phyloP scores from a whole-genome alignment of 1,140 invertebrate species.

The Babylonia areolata region DNA sequence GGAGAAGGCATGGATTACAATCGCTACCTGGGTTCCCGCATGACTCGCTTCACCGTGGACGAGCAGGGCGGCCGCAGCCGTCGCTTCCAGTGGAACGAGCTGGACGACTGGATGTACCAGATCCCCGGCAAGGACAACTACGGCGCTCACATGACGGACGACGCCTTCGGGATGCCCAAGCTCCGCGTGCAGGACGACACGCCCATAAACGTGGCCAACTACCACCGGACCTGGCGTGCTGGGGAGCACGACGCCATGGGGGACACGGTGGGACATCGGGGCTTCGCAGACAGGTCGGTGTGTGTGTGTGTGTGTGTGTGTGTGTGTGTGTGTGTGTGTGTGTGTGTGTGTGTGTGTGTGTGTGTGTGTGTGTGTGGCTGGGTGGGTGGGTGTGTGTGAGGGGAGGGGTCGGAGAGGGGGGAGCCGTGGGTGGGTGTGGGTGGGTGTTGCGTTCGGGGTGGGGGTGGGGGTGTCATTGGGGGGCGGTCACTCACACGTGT shows the following conservation, averaged over 20 bases:
- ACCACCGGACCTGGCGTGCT: constrained; percentile 39
- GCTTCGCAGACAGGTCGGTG: not conserved
- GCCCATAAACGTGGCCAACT: constrained; percentile 40
- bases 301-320: no score
- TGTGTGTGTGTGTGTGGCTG: no score
- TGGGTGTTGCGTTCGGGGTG: no score
- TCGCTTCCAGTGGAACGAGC: not conserved
- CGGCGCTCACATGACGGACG: not conserved
- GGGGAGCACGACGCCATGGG: constrained; percentile 27
- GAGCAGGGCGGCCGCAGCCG: not conserved
- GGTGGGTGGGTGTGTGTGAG: no score
- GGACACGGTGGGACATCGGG: constrained; percentile 30
- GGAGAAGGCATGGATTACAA: no score
- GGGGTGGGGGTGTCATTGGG: no score
- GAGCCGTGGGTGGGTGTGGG: no score
- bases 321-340: no score
- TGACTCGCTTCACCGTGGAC: not conserved
- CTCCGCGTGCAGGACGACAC: not conserved
- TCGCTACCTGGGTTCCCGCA: not conserved
- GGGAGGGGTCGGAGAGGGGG: no score
- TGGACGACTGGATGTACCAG: not conserved
- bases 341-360: no score
- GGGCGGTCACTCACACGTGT: no score
- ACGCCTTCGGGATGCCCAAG: not conserved
- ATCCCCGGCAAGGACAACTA: constrained; percentile 15